Evolutionary conservation across 2,888 invertebrate genomes (phyloP).

Genomic region (Mesorhabditis belari): DNA sequence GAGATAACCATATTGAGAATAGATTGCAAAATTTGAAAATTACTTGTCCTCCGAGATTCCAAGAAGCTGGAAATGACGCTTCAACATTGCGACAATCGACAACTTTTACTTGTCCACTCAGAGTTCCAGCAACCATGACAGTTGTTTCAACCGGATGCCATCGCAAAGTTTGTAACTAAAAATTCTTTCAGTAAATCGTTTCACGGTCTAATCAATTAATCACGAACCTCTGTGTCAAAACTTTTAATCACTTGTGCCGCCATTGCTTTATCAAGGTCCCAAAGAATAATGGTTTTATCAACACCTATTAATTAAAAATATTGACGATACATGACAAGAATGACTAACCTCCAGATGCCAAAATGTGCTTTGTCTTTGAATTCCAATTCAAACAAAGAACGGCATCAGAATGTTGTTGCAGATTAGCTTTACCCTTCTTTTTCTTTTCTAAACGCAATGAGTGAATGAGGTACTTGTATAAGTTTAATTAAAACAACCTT

Average conservation of each 20-base stretch:
- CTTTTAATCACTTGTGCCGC: conserved; percentile 59
- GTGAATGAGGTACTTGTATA: background rate
- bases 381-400: conserved; percentile 90
- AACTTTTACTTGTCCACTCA: conserved; percentile 63
- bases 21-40: background rate
- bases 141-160: conserved; percentile 80
- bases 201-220: background rate
- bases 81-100: conserved; percentile 30
- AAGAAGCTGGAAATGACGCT: conserved; percentile 53
- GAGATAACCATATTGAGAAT: background rate
- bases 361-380: conserved; percentile 61
- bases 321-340: background rate
- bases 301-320: conserved; percentile 58
- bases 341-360: conserved; percentile 75
- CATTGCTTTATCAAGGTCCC: conserved; percentile 79
- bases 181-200: background rate
- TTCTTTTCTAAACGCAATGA: background rate
- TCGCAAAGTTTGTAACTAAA: conserved; percentile 67
- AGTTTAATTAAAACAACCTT: background rate
- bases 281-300: conserved; percentile 76
- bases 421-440: conserved; percentile 39
- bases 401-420: conserved; percentile 72
- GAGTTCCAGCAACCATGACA: conserved; percentile 73
- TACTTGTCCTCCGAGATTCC: conserved; percentile 74
- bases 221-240: conserved; percentile 20